Evolutionary conservation across 2,888 invertebrate genomes (phyloP).

Genomic region (Agonopterix heracliana): DNA sequence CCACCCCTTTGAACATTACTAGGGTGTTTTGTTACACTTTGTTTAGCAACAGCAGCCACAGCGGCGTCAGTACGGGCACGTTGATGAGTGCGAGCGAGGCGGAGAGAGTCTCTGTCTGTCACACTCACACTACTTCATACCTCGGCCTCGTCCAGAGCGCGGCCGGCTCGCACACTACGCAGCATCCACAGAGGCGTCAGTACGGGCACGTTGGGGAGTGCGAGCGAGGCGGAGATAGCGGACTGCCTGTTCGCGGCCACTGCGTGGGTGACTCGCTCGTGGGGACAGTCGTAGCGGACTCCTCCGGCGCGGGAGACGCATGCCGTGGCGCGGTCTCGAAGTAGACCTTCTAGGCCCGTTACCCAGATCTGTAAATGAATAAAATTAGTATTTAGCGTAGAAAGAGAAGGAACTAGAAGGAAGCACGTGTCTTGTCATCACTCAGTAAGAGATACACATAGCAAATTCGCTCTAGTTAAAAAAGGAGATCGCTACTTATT

Average conservation of each 20-base stretch:
- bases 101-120: slow-evolving; percentile 14
- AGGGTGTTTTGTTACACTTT: too few relatives aligned
- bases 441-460: too few relatives aligned
- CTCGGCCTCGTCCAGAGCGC: slow-evolving; percentile 42
- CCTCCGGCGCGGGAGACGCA: slow-evolving; percentile 82
- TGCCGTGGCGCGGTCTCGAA: slow-evolving; percentile 54
- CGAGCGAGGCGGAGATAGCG: slow-evolving; percentile 24
- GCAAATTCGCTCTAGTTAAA: too few relatives aligned
- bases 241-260: slow-evolving; percentile 79
- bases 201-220: slow-evolving; percentile 71
- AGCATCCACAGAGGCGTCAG: slow-evolving; percentile 85
- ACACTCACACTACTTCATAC: slow-evolving; percentile 19
- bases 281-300: slow-evolving; percentile 84
- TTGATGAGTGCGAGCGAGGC: slow-evolving; percentile 39
- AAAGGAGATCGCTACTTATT: too few relatives aligned
- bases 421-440: too few relatives aligned
- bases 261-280: slow-evolving; percentile 86
- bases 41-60: slow-evolving; percentile 89
- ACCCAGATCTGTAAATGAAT: slow-evolving; percentile 51
- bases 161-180: slow-evolving; percentile 78
- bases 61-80: slow-evolving; percentile 79
- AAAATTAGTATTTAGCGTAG: too few relatives aligned
- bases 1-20: too few relatives aligned
- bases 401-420: too few relatives aligned
- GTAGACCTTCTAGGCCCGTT: slow-evolving; percentile 43